Conservation (phyloP, 2,113 vertebrate genomes). For the Glareola pratincola region DNA sequence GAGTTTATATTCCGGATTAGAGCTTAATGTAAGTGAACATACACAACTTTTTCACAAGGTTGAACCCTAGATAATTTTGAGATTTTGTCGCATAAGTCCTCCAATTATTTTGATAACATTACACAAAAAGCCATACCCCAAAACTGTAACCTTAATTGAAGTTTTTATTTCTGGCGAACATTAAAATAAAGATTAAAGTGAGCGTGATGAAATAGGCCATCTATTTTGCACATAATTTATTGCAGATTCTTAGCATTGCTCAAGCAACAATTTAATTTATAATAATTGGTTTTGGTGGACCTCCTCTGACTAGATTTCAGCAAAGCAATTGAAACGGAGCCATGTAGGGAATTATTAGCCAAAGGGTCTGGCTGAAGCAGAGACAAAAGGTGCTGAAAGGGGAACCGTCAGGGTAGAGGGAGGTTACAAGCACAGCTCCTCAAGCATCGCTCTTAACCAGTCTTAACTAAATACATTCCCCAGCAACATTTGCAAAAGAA, state of each 20-base stretch:
- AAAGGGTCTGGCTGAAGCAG: neutral
- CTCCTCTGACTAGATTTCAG: slow-evolving; percentile 30
- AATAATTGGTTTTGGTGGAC: neutral
- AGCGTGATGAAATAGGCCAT: neutral
- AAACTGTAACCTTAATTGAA: neutral
- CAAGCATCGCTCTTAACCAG: neutral
- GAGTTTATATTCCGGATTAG: neutral
- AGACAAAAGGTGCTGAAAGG: slow-evolving; percentile 26
- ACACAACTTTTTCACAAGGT: neutral
- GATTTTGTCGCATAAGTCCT: neutral
- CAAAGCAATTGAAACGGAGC: neutral
- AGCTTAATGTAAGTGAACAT: neutral
- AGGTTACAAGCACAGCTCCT: neutral
- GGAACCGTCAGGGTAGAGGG: neutral
- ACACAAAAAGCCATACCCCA: neutral
- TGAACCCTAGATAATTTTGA: neutral
- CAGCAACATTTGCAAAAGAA: neutral
- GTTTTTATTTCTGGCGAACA: neutral
- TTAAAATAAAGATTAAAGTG: neutral
- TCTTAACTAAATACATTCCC: neutral
- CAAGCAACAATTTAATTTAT: neutral
- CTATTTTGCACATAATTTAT: neutral
- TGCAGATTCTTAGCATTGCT: neutral
- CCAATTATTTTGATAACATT: neutral
- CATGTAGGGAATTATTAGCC: neutral